Evolutionary conservation across 2,113 vertebrate genomes (phyloP).

Genomic region (Hippocampus abdominalis): DNA sequence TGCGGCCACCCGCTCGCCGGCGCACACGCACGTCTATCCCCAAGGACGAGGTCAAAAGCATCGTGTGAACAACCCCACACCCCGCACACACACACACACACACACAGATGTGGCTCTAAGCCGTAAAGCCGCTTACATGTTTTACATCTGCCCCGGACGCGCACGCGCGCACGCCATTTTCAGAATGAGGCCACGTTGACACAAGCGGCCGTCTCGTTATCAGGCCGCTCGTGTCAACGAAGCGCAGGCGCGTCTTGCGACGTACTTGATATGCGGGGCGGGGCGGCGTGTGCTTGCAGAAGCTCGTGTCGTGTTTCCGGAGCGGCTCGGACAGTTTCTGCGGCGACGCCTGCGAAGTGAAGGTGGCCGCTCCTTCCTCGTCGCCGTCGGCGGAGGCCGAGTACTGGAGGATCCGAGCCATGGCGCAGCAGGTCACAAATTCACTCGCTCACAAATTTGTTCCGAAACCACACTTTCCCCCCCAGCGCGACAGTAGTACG

Average conservation of each 20-base stretch:
- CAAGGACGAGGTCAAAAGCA: neutral
- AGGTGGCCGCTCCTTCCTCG: conserved; percentile 89
- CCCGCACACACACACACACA: neutral
- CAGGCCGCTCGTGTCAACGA: no score
- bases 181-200: no score
- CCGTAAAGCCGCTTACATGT: no score
- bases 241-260: no score
- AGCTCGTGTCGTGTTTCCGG: conserved; percentile 91
- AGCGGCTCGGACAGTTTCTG: conserved; percentile 89
- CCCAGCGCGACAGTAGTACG: no score
- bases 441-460: no score
- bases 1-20: neutral
- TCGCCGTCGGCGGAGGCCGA: conserved; percentile 90
- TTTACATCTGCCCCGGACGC: neutral
- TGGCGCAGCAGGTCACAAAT: conserved; percentile 90
- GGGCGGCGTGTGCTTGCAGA: conserved; percentile 67
- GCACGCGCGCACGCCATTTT: neutral
- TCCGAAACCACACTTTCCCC: no score
- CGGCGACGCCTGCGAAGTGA: conserved; percentile 94
- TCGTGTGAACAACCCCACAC: neutral
- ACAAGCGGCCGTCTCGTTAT: no score
- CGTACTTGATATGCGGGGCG: neutral
- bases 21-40: neutral
- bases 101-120: neutral
- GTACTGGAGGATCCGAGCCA: conserved; percentile 94